phyloP scores from a whole-genome alignment of 1,140 invertebrate species.

The Meloidogyne hapla region DNA sequence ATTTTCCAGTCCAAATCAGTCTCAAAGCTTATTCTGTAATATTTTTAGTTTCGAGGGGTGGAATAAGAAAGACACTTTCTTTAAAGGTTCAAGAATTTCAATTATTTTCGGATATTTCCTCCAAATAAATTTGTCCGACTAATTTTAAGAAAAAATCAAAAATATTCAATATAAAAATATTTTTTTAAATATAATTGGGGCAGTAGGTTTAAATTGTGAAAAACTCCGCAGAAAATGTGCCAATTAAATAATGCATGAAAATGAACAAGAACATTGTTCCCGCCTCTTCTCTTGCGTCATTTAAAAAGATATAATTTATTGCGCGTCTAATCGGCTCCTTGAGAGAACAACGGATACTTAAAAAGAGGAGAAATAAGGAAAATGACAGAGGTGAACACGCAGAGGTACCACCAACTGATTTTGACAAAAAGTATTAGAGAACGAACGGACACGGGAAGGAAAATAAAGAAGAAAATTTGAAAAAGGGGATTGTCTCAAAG shows the following conservation, averaged over 20 bases:
- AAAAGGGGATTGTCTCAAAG: background rate
- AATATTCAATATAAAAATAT: too few relatives aligned
- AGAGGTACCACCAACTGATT: background rate
- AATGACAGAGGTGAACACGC: background rate
- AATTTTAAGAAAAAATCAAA: too few relatives aligned
- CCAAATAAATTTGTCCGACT: too few relatives aligned
- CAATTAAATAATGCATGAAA: conserved; percentile 3
- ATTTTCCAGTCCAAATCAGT: too few relatives aligned
- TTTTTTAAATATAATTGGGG: too few relatives aligned
- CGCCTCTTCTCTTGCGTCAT: background rate
- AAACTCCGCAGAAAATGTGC: background rate
- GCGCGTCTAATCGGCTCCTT: background rate
- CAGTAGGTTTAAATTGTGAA: background rate
- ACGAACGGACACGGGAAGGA: background rate
- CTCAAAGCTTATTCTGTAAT: too few relatives aligned
- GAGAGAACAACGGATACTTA: background rate
- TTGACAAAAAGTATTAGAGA: background rate
- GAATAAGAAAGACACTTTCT: too few relatives aligned
- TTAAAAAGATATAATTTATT: background rate
- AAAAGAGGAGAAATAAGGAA: background rate
- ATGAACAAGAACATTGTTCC: background rate
- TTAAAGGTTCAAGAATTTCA: too few relatives aligned
- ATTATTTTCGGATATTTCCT: too few relatives aligned
- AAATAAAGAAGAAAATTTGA: background rate
- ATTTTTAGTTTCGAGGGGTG: too few relatives aligned